phyloP scores from a whole-genome alignment of 1,140 invertebrate genomes.

The Spodoptera litura region DNA sequence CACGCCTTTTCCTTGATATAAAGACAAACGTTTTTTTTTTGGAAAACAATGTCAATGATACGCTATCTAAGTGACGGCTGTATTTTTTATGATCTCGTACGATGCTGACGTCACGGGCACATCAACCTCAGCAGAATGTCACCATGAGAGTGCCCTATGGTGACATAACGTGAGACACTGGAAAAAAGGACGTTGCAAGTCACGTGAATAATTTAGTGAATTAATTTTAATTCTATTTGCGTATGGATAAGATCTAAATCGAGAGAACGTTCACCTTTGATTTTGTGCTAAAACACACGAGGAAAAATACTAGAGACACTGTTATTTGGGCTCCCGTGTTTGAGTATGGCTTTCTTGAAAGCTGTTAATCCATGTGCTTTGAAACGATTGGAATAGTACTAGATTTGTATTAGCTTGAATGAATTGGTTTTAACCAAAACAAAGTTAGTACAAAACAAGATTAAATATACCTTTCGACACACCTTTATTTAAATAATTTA shows the following conservation, averaged over 20 bases:
- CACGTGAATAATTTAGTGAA: conserved; percentile 29
- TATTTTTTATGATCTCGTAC: conserved; percentile 8
- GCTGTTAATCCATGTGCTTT: neutral
- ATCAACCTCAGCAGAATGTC: conserved; percentile 3
- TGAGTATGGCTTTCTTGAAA: neutral
- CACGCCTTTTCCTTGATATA: conserved; percentile 25
- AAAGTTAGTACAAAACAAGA: too few relatives aligned
- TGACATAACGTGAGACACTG: neutral
- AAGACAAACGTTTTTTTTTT: neutral
- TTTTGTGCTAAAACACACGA: conserved; percentile 17
- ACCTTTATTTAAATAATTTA: too few relatives aligned
- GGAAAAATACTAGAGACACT: neutral
- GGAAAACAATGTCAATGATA: conserved; percentile 14
- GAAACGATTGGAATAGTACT: neutral
- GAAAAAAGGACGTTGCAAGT: conserved; percentile 7
- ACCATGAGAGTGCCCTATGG: neutral
- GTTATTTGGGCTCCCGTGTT: conserved; percentile 7
- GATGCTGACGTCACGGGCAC: conserved; percentile 32
- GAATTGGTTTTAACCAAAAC: too few relatives aligned
- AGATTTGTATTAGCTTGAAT: neutral
- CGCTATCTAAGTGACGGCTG: conserved; percentile 7
- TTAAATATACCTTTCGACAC: too few relatives aligned
- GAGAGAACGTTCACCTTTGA: conserved; percentile 27
- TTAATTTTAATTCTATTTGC: conserved; percentile 32
- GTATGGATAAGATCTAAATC: conserved; percentile 25